Percentiles rank a stretch among this genome's conserved stretches.
These are phyloP conservation scores for Schrankia costaestrigalis DNA, from an alignment of 2,888 invertebrate species.

Conservation along the genomic window DNA sequence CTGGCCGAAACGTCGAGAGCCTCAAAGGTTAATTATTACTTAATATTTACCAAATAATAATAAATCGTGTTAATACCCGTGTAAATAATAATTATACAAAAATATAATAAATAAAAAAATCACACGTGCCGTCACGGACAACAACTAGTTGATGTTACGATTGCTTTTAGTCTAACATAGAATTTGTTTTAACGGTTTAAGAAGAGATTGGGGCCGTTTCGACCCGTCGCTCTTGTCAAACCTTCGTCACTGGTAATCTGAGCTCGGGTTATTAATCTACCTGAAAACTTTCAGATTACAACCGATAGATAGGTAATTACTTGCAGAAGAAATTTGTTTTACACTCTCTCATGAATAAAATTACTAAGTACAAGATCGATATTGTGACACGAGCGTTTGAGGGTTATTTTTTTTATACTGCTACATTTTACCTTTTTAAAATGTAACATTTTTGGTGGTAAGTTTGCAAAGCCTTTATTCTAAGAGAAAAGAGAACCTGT, in stretches of 20 bases:
- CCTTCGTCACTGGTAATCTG: slow-evolving; percentile 40
- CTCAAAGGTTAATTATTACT: too few species aligned
- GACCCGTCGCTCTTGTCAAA: slow-evolving; percentile 26
- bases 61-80: too few species aligned
- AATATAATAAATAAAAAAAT: too few species aligned
- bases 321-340: slow-evolving; percentile 22
- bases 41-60: too few species aligned
- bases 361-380: slow-evolving; percentile 12
- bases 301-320: slow-evolving; percentile 32
- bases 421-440: neutral
- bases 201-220: slow-evolving; percentile 19
- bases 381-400: slow-evolving; percentile 1
- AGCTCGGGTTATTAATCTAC: slow-evolving; percentile 36
- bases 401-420: neutral
- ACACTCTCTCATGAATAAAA: slow-evolving; percentile 21
- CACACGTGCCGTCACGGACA: too few species aligned
- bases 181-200: slow-evolving; percentile 32
- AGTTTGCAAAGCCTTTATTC: too few species aligned
- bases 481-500: too few species aligned
- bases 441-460: too few species aligned
- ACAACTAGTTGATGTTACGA: slow-evolving; percentile 1
- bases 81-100: too few species aligned
- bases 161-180: slow-evolving; percentile 22
- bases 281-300: slow-evolving; percentile 30
- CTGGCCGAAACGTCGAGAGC: too few species aligned